Base-by-base conservation (phyloP, 2,113 vertebrate genomes). In the Dolichallabes microphthalmus region DNA sequence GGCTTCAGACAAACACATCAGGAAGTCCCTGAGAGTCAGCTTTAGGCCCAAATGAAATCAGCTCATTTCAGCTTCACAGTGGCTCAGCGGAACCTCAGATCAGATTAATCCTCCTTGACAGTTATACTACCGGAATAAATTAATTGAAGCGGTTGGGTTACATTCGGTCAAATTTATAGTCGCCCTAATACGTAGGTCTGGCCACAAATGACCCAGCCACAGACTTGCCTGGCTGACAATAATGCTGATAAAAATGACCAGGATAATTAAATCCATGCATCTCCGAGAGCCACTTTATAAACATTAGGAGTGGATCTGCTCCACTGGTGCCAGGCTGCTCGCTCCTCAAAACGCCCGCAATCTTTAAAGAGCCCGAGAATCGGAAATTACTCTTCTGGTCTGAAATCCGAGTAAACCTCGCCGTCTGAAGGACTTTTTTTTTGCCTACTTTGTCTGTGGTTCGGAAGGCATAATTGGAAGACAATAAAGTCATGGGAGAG, bases 31-130 rank as follows among this genome's bases (percentile, higher is more conserved):
- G 73, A 84, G 84, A 82, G 82, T 82, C 69, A 82, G 60, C 73
- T 55, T 17, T 64, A 20, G 71, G 80, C 45, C 13, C n/a, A 61
- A 85, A 87, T 55, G 73, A 86, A 87, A 87, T 85, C 64, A 77
- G 20, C 78, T 10, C 61, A 55, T 83, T 88, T 86, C 71, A 73
- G 84, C 64, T 68, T 75, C 58, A 57, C 58, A 83, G 81, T 71
- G 32, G 39, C 64, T 61, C 32, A 58, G 74, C 17, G 60, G 80
- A 86, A 78, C 35, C 53, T 89, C 85, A 82, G 85, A 60, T 89
- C 85, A 82, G 85, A 87, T 84, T 87, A 88, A 91, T 88, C 73
- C 52, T 82, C 35, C 19, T 50, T 87, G 88, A 88, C 83, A 86
- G 76, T 90, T 88, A 80, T 63, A 82, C 74, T 86, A 82, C 53